Conservation (phyloP, 2,113 vertebrate genomes). For the Sander lucioperca region DNA sequence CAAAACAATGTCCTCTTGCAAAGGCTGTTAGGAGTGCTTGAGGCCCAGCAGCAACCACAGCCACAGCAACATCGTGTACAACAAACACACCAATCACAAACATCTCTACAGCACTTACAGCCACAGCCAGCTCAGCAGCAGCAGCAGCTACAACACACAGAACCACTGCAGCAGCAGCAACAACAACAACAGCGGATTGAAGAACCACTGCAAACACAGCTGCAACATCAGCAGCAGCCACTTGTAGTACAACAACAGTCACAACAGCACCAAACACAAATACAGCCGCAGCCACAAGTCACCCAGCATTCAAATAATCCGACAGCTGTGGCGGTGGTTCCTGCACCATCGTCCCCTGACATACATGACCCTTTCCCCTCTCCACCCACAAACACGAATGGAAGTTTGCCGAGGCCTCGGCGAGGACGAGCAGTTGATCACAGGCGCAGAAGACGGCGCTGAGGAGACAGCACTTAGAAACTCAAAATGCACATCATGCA, state of each 20-base stretch:
- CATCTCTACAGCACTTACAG: conserved; percentile 72
- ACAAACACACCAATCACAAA: conserved; percentile 66
- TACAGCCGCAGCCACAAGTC: conserved; percentile 64
- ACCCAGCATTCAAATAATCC: conserved; percentile 68
- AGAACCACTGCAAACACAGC: conserved; percentile 61
- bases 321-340: conserved; percentile 52
- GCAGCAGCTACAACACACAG: conserved; percentile 54
- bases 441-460: conserved; percentile 82
- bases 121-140: conserved; percentile 52
- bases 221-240: conserved; percentile 62
- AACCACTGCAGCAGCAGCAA: conserved; percentile 57
- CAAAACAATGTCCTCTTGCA: conserved; percentile 87
- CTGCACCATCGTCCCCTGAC: conserved; percentile 74
- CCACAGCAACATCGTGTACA: conserved; percentile 71
- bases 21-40: conserved; percentile 84
- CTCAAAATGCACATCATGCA: conserved; percentile 39
- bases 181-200: conserved; percentile 60
- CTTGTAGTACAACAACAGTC: conserved; percentile 59
- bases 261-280: conserved; percentile 71
- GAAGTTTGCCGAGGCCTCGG: conserved; percentile 71
- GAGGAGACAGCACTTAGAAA: conserved; percentile 53
- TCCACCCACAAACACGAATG: conserved; percentile 65
- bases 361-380: conserved; percentile 72
- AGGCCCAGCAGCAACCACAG: conserved; percentile 82
- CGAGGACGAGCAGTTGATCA: conserved; percentile 83